Evolutionary conservation across 2,888 invertebrate species (phyloP).

Genomic region (Rotaria magnacalcarata): DNA sequence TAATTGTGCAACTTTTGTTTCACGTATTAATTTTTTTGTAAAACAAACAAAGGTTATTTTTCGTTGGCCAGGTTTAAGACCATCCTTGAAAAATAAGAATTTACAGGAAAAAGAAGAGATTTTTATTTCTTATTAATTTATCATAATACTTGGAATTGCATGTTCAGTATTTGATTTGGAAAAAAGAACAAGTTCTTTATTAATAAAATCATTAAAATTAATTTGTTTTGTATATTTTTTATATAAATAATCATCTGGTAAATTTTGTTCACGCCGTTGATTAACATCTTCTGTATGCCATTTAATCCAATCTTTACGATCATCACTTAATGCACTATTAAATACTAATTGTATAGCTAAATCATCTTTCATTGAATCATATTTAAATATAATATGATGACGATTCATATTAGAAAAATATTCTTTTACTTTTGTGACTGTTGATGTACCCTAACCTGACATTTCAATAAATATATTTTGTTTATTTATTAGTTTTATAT

Average conservation of each 20-base stretch:
- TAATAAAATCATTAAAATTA: conserved; percentile 83
- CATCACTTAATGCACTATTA: too few relatives aligned
- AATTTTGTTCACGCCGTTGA: conserved; percentile 60
- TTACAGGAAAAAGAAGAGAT: neutral
- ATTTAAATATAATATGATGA: conserved; percentile 82
- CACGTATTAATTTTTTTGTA: conserved; percentile 80
- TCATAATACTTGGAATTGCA: conserved; percentile 71
- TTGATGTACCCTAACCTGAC: conserved; percentile 87
- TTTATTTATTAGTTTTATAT: neutral
- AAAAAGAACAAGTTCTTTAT: conserved; percentile 88
- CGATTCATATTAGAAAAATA: conserved; percentile 92
- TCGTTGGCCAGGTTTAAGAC: conserved; percentile 96
- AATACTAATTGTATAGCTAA: conserved; percentile 88
- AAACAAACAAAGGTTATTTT: conserved; percentile 85
- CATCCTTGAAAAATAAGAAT: conserved; percentile 49
- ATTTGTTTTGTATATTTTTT: conserved; percentile 78
- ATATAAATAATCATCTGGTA: conserved; percentile 70
- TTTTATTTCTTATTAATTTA: neutral
- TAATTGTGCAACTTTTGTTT: conserved; percentile 70
- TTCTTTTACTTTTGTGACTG: conserved; percentile 94
- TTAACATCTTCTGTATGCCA: conserved; percentile 76
- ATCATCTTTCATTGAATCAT: conserved; percentile 80
- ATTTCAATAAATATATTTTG: conserved; percentile 53
- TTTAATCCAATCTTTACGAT: conserved; percentile 92
- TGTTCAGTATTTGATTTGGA: conserved; percentile 89